Percentiles rank a stretch among this genome's conserved stretches.
phyloP scores from a whole-genome alignment of 2,888 invertebrate species.

The Cephonodes hylas region DNA sequence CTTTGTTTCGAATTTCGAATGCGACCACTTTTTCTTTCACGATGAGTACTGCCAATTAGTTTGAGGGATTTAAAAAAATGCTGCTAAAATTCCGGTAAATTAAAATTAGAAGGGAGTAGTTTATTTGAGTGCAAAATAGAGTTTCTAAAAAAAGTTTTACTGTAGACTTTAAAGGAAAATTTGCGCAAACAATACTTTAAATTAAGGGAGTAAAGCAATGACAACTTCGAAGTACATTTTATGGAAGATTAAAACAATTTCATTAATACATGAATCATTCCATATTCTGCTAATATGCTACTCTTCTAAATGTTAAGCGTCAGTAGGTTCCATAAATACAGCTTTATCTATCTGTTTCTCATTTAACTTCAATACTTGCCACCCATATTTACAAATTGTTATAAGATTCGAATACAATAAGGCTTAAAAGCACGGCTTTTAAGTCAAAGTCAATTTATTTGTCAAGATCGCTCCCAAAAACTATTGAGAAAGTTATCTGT shows the following conservation, averaged over 20 bases:
- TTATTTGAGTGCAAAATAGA: too few relatives aligned
- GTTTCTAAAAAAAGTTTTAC: too few relatives aligned
- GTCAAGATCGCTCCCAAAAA: background rate
- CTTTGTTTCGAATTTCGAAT: slow-evolving; percentile 16
- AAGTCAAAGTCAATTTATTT: background rate
- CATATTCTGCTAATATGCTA: too few relatives aligned
- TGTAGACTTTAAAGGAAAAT: too few relatives aligned
- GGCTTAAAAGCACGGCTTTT: background rate
- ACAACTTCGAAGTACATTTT: too few relatives aligned
- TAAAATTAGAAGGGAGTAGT: background rate
- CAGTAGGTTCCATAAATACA: too few relatives aligned
- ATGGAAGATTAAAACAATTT: too few relatives aligned
- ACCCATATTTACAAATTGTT: background rate
- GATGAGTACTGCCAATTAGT: slow-evolving; percentile 4
- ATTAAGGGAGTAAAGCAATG: too few relatives aligned
- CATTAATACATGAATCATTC: too few relatives aligned
- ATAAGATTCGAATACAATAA: background rate
- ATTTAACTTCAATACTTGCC: background rate
- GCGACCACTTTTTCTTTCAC: slow-evolving; percentile 23
- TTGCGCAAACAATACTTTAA: too few relatives aligned
- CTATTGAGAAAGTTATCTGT: background rate
- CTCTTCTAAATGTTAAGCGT: too few relatives aligned
- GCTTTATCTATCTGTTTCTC: background rate
- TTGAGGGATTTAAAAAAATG: background rate
- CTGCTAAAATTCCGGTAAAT: background rate